Evolutionary conservation across 92 coral and sea anemone species (phyloP), one percentile per base, ranked within the genome.

Genomic region (Pocillopora meandrina): DNA sequence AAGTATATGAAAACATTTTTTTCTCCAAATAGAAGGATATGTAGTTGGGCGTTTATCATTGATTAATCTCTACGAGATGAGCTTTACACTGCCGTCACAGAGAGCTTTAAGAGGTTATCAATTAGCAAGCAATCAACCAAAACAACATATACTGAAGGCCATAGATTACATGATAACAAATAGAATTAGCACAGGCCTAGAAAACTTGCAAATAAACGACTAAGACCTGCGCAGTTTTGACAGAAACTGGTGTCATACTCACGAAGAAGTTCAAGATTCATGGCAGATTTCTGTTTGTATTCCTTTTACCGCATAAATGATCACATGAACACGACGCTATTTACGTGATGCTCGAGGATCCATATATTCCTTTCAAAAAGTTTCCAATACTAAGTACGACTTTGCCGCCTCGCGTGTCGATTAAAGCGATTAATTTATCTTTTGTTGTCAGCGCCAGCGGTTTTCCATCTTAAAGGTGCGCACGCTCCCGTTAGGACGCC

Each of bases 181-280:
- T 42, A 42, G 52, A 3, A 7, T 42, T 42, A 42, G 1, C 52
- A 42, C 52, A 42, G 52, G 52, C 52, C 52, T 42, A 7, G 52
- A 42, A 42, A 42, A 42, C 52, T 42, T 42, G 52, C 52, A 42
- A 42, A 42, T 42, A 7, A 42, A 42, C 52, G 8, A 42, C 52
- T 3, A 42, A 42, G 52, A 42, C 52, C 8, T 42, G 52, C 59
- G 9, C 16, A 14, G 18, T 5, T 7, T 19, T n/a, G 61, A 52
- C 77, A 73, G 61, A 59, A 59, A 42, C 71, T 62, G 52, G 20
- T 14, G 52, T 42, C 65, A 10, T 86, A 97, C 99, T 94, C 76
- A 97, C 99, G 99, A 69, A 97, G 92, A 36, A 97, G 92, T 71
- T 97, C 99, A 31, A 97, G 86, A 89, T 97, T 97, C 99, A 97